These are phyloP conservation scores for Electrophaes corylata DNA, from an alignment of 2,888 invertebrate species.

Conservation along the genomic window DNA sequence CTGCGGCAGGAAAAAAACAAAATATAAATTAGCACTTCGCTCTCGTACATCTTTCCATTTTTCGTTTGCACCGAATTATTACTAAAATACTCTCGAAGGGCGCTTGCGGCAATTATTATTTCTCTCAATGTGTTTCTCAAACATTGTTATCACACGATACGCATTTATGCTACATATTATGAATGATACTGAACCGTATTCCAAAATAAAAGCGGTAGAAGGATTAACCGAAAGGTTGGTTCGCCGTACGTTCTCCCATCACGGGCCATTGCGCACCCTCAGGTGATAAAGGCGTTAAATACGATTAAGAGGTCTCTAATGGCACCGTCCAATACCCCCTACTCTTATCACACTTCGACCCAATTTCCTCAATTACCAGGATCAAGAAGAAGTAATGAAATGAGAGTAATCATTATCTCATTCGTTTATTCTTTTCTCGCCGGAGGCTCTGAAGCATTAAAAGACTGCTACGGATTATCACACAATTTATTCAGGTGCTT, in stretches of 20 bases:
- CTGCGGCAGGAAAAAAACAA: constrained; percentile 57
- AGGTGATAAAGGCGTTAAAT: constrained; percentile 80
- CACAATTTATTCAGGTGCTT: constrained; percentile 84
- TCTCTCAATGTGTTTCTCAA: too few relatives aligned
- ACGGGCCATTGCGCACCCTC: constrained; percentile 72
- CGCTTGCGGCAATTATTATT: constrained; percentile 32
- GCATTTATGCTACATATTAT: constrained; percentile 47
- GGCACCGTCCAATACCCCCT: constrained; percentile 66
- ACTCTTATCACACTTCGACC: constrained; percentile 76
- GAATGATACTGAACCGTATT: constrained; percentile 41
- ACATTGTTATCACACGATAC: constrained; percentile 44
- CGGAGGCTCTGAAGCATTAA: constrained; percentile 74
- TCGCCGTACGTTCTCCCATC: constrained; percentile 57
- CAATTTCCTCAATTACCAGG: constrained; percentile 82
- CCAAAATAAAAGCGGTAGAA: constrained; percentile 45
- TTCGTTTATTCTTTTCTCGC: constrained; percentile 74
- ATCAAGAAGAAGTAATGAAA: constrained; percentile 82
- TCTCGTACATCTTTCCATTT: constrained; percentile 46
- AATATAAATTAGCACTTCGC: constrained; percentile 68
- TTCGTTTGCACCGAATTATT: constrained; percentile 45
- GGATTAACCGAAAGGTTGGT: constrained; percentile 47
- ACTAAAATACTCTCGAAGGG: constrained; percentile 39
- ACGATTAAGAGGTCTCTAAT: constrained; percentile 77
- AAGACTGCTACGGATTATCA: constrained; percentile 81
- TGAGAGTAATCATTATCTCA: constrained; percentile 81